Conservation (phyloP, 2,888 invertebrate species). For the Ochropleura plecta region DNA sequence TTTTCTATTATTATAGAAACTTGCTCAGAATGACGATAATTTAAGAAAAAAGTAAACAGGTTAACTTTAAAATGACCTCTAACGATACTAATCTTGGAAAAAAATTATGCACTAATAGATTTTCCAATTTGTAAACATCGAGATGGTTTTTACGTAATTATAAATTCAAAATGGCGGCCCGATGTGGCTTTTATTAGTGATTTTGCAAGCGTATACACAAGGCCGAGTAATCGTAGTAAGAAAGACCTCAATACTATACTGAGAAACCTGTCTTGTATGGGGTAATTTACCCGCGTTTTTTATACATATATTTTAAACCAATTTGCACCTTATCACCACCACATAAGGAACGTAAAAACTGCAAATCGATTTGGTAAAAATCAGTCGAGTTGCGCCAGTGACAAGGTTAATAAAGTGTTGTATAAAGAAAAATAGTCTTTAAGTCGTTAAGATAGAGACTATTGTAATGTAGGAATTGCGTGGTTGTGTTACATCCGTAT, state of each 20-base stretch:
- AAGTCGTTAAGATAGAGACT: fast-evolving
- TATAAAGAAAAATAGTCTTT: constrained; percentile 1
- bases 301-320: background rate
- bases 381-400: background rate
- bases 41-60: constrained; percentile 5
- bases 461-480: background rate
- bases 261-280: constrained; percentile 48
- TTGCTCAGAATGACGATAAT: background rate
- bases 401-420: constrained; percentile 15
- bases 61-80: background rate
- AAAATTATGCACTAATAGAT: background rate
- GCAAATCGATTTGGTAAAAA: constrained; percentile 20
- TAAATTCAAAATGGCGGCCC: constrained; percentile 39
- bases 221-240: constrained; percentile 34
- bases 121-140: constrained; percentile 15
- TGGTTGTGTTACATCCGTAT: constrained; percentile 54
- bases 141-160: constrained; percentile 45
- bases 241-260: constrained; percentile 54
- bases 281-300: background rate
- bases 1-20: background rate
- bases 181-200: constrained; percentile 25
- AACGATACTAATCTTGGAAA: background rate
- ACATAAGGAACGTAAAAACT: constrained; percentile 3
- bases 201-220: constrained; percentile 47
- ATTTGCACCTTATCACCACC: constrained; percentile 6